Percentiles rank a stretch among this genome's conserved stretches.
phyloP scores from a whole-genome alignment of 2,888 invertebrate species.

The Octonoba sinensis region DNA sequence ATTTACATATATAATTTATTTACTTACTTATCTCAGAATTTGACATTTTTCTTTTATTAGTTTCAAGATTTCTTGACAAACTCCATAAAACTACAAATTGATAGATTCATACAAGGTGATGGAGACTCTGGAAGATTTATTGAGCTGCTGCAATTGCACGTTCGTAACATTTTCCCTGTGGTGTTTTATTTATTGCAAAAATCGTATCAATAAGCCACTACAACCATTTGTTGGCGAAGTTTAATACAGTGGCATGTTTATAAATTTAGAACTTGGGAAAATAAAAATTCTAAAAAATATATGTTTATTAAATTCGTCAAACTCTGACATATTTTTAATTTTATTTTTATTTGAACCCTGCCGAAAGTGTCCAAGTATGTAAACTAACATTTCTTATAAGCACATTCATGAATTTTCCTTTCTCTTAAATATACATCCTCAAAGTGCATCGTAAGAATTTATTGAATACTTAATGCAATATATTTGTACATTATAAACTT shows the following conservation, averaged over 20 bases:
- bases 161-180: slow-evolving; percentile 27
- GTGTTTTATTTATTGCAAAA: background rate
- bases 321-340: too few relatives aligned
- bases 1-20: background rate
- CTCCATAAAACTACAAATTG: slow-evolving; percentile 65
- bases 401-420: too few relatives aligned
- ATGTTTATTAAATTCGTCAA: too few relatives aligned
- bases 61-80: slow-evolving; percentile 64
- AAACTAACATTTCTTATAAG: too few relatives aligned
- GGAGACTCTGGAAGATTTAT: slow-evolving; percentile 52
- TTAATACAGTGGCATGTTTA: background rate
- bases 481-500: too few relatives aligned
- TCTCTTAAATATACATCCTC: too few relatives aligned
- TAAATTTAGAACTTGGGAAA: background rate
- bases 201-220: too few relatives aligned
- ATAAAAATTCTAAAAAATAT: too few relatives aligned
- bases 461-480: too few relatives aligned
- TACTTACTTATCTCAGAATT: background rate
- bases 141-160: slow-evolving; percentile 64
- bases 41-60: slow-evolving; percentile 41
- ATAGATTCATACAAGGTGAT: slow-evolving; percentile 37
- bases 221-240: background rate
- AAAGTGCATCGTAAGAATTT: too few relatives aligned
- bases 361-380: too few relatives aligned
- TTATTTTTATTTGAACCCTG: too few relatives aligned